phyloP scores from a whole-genome alignment of 2,888 invertebrate species.

The Dryadula phaetusa region DNA sequence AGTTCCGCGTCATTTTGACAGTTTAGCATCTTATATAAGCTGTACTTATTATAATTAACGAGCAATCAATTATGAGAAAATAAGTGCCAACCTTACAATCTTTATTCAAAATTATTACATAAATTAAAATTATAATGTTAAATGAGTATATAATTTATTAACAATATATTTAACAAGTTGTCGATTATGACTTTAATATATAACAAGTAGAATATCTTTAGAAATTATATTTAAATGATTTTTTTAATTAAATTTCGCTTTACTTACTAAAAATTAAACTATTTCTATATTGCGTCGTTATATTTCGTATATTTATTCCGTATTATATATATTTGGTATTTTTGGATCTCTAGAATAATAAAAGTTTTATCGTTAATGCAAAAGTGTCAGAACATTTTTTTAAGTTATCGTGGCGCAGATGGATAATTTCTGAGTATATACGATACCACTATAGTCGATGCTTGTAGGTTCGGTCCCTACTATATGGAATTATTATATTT shows the following conservation, averaged over 20 bases:
- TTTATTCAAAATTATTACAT: slow-evolving; percentile 11
- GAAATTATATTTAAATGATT: not conserved
- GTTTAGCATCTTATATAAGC: slow-evolving; percentile 28
- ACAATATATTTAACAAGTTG: not conserved
- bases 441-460: too few species aligned
- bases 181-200: not conserved
- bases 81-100: slow-evolving; percentile 59
- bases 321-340: too few species aligned
- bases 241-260: not conserved
- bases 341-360: too few species aligned
- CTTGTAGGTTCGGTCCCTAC: too few species aligned
- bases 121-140: slow-evolving; percentile 7
- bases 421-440: too few species aligned
- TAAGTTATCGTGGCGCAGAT: too few species aligned
- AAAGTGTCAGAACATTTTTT: too few species aligned
- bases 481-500: too few species aligned
- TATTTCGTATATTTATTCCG: not conserved
- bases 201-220: not conserved
- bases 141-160: not conserved
- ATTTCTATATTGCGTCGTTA: not conserved
- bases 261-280: not conserved
- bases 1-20: slow-evolving; percentile 28
- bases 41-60: slow-evolving; percentile 31
- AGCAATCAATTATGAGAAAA: slow-evolving; percentile 56
- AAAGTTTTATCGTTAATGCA: too few species aligned